Conservation (phyloP, 2,113 vertebrate species). For the Panthera leo region DNA sequence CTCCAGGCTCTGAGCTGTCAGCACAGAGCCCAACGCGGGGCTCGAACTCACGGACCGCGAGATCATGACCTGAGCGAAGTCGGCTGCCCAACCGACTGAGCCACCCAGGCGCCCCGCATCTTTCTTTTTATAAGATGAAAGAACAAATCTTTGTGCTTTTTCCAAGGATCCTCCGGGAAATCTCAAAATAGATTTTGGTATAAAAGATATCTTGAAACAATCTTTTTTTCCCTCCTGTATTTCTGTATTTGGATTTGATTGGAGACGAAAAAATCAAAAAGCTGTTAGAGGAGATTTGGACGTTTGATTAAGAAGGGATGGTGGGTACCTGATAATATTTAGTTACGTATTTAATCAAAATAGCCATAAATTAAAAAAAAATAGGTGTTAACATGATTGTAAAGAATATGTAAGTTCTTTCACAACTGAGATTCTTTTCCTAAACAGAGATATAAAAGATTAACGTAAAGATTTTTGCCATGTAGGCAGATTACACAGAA, state of each 20-base stretch:
- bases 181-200: conserved; percentile 52
- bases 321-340: background rate
- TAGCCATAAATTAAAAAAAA: background rate
- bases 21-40: too few relatives aligned
- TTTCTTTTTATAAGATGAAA: conserved; percentile 64
- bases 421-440: background rate
- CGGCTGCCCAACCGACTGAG: too few relatives aligned
- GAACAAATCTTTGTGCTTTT: conserved; percentile 58
- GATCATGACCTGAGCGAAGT: too few relatives aligned
- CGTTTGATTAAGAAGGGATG: conserved; percentile 41
- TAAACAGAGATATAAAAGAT: background rate
- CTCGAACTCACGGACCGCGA: too few relatives aligned
- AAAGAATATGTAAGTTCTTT: conserved; percentile 10
- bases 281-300: conserved; percentile 42
- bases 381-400: background rate
- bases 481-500: background rate
- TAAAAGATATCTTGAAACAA: conserved; percentile 40
- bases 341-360: conserved; percentile 46
- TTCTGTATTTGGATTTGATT: conserved; percentile 56
- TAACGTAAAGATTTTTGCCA: background rate
- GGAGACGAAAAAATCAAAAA: conserved; percentile 19
- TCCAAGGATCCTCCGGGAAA: conserved; percentile 43
- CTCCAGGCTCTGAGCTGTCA: too few relatives aligned
- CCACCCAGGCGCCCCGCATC: background rate
- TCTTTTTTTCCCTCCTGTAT: background rate